phyloP scores from a whole-genome alignment of 1,140 invertebrate genomes.

The Zaprionus inermis region DNA sequence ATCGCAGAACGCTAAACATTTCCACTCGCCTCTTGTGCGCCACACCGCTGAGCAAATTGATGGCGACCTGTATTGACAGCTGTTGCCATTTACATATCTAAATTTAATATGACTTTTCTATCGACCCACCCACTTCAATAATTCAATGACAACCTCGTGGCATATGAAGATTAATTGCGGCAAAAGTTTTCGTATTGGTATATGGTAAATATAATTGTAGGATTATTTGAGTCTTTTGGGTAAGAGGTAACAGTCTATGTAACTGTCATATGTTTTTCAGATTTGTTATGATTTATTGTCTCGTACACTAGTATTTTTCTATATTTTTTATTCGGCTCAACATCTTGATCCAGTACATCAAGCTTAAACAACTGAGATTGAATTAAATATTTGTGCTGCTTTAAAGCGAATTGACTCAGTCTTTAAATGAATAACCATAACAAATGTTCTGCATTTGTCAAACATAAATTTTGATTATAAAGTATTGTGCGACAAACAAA shows the following conservation, averaged over 20 bases:
- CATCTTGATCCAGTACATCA: neutral
- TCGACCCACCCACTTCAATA: neutral
- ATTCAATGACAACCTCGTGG: neutral
- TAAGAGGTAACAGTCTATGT: neutral
- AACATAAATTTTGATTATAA: conserved; percentile 57
- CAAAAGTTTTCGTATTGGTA: neutral
- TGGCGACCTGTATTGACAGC: conserved; percentile 6
- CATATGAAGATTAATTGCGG: conserved; percentile 7
- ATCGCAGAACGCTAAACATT: conserved; percentile 15
- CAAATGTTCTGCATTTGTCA: conserved; percentile 53
- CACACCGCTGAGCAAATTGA: neutral
- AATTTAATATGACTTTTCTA: conserved; percentile 17
- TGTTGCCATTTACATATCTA: conserved; percentile 18
- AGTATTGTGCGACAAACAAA: conserved; percentile 59
- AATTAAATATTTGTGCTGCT: too few species aligned
- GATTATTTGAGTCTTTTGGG: neutral
- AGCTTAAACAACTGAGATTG: neutral
- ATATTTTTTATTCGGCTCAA: neutral
- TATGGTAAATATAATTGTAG: neutral
- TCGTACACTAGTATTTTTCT: neutral
- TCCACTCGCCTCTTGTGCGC: conserved; percentile 2
- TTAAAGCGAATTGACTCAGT: neutral
- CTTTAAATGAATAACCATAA: conserved; percentile 10
- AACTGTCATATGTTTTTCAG: neutral
- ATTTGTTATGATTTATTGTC: neutral